phyloP scores from a whole-genome alignment of 1,140 invertebrate genomes.

The Lepidurus apus region DNA sequence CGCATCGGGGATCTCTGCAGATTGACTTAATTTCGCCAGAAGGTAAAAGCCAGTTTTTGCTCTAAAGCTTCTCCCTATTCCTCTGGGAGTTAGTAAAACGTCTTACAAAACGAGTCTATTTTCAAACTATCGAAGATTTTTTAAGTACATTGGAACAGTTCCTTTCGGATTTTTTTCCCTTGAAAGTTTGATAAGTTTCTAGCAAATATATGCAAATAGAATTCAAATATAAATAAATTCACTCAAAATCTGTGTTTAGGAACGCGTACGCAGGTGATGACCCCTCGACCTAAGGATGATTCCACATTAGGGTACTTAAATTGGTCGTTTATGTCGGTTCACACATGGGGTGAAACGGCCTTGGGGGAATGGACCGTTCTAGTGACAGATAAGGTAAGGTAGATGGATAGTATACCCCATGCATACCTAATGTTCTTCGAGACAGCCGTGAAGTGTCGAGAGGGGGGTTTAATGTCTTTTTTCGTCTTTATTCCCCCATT shows the following conservation, averaged over 20 bases:
- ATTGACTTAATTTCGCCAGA: conserved; percentile 62
- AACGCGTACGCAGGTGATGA: conserved; percentile 63
- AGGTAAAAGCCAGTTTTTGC: conserved; percentile 48
- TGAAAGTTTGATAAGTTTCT: no score
- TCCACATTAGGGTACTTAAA: conserved; percentile 65
- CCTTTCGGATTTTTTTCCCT: no score
- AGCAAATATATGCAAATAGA: conserved; percentile 35
- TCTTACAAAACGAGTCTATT: no score
- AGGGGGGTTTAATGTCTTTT: background rate
- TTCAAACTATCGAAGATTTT: no score
- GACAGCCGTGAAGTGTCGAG: background rate
- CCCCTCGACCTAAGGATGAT: conserved; percentile 61
- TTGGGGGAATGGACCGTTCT: conserved; percentile 65
- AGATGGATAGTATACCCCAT: background rate
- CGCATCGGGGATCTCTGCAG: conserved; percentile 63
- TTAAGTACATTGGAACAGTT: no score
- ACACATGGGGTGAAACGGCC: conserved; percentile 84
- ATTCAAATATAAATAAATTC: conserved; percentile 42
- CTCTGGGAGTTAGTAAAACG: no score
- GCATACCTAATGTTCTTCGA: background rate
- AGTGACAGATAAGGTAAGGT: conserved; percentile 55
- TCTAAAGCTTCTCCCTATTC: background rate
- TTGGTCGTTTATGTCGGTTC: conserved; percentile 86
- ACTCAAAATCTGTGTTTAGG: conserved; percentile 49
- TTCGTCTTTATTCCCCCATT: conserved; percentile 1